These are phyloP conservation scores for Cynodonichthys magdalenae DNA, from an alignment of 2,797 vertebrate genomes.

Conservation along the genomic window DNA sequence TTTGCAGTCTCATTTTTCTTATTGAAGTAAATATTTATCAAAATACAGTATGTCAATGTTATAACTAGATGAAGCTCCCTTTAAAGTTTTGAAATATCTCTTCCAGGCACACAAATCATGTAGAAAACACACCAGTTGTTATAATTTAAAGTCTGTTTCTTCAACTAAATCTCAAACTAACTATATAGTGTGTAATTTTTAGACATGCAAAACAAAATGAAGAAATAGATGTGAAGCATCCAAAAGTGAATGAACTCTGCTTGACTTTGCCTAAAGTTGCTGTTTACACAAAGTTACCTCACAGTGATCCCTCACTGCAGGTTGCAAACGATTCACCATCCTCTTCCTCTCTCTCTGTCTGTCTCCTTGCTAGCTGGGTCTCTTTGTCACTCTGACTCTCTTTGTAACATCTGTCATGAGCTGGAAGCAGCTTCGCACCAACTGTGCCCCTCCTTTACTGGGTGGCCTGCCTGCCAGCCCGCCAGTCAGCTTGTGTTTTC, in stretches of 20 bases:
- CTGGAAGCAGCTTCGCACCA: conserved; percentile 70
- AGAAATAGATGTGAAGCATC: conserved; percentile 3
- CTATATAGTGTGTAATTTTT: conserved; percentile 1
- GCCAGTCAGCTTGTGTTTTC: conserved; percentile 73
- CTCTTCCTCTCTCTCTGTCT: conserved; percentile 23
- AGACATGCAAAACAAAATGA: neutral
- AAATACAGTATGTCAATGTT: too few relatives aligned
- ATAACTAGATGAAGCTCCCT: too few relatives aligned
- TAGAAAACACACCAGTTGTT: conserved; percentile 12
- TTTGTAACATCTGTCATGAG: conserved; percentile 71
- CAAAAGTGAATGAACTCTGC: conserved; percentile 62
- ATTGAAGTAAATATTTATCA: too few relatives aligned
- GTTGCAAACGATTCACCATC: conserved; percentile 63
- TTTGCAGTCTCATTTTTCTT: too few relatives aligned
- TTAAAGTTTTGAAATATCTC: too few relatives aligned
- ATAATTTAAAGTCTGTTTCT: conserved; percentile 4
- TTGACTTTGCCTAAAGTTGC: conserved; percentile 72
- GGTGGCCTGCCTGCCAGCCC: conserved; percentile 64
- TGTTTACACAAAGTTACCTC: conserved; percentile 61
- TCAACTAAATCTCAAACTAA: conserved; percentile 34
- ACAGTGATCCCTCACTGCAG: conserved; percentile 61
- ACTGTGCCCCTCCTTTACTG: conserved; percentile 66
- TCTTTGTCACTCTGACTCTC: conserved; percentile 35
- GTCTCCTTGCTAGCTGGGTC: conserved; percentile 14
- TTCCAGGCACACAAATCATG: too few relatives aligned